phyloP scores from a whole-genome alignment of 1,140 invertebrate genomes.

The Drosophila nannoptera region DNA sequence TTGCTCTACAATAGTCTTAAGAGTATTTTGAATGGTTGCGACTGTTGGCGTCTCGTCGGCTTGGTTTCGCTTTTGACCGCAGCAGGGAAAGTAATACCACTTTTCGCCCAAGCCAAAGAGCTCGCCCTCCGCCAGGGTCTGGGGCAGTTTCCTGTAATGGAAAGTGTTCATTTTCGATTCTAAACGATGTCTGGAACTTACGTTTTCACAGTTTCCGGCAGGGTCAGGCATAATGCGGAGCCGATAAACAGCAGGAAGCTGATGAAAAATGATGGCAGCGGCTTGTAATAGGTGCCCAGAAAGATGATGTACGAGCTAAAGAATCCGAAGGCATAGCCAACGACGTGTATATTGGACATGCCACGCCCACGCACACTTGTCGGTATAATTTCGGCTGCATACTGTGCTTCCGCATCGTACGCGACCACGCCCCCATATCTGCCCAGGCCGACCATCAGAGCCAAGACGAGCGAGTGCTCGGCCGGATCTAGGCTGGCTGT shows the following conservation, averaged over 20 bases:
- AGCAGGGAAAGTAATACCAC: constrained; percentile 70
- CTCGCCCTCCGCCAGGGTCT: constrained; percentile 82
- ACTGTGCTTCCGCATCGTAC: constrained; percentile 83
- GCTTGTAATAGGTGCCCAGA: constrained; percentile 79
- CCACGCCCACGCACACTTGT: constrained; percentile 83
- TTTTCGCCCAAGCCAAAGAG: constrained; percentile 80
- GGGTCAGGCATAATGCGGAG: constrained; percentile 81
- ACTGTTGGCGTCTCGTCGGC: constrained; percentile 19
- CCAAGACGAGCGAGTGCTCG: constrained; percentile 54
- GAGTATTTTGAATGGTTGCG: constrained; percentile 15
- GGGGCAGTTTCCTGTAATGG: constrained; percentile 78
- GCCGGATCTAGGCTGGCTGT: constrained; percentile 65
- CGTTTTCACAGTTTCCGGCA: constrained; percentile 83
- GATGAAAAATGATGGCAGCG: constrained; percentile 81
- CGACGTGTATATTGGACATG: constrained; percentile 81
- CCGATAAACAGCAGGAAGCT: constrained; percentile 81
- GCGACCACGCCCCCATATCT: constrained; percentile 83
- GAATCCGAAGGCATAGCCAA: constrained; percentile 80
- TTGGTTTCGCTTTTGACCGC: constrained; percentile 7
- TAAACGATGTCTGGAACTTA: constrained; percentile 19
- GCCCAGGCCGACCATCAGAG: constrained; percentile 80
- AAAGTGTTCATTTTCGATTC: background rate
- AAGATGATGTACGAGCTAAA: constrained; percentile 76
- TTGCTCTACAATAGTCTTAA: constrained; percentile 10
- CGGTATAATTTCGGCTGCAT: constrained; percentile 84